phyloP scores from a whole-genome alignment of 1,140 invertebrate species.

The Euschistus heros region DNA sequence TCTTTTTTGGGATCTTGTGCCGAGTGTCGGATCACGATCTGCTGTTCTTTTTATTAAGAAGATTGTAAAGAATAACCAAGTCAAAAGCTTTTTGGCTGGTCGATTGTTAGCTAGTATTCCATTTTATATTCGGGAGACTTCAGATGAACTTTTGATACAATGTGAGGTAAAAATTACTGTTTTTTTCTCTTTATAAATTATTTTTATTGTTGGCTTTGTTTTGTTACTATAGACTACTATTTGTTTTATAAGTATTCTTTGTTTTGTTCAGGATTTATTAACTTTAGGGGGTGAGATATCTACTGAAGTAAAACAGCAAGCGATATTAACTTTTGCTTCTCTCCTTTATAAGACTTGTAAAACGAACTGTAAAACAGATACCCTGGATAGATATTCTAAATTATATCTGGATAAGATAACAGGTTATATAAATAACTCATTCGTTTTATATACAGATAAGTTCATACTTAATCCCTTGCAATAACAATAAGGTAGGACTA shows the following conservation, averaged over 20 bases:
- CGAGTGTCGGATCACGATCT: conserved; percentile 52
- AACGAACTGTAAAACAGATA: conserved; percentile 44
- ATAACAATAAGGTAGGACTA: too few species aligned
- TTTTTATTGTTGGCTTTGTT: neutral
- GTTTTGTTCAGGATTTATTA: conserved; percentile 39
- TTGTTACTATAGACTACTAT: neutral
- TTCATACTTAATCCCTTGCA: too few species aligned
- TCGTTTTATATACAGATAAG: too few species aligned
- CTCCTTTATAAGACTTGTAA: conserved; percentile 53
- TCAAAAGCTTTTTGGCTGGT: conserved; percentile 44
- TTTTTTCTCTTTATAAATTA: neutral
- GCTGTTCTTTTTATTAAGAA: conserved; percentile 50
- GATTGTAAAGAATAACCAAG: conserved; percentile 47
- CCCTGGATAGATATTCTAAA: conserved; percentile 56
- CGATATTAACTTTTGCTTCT: conserved; percentile 55
- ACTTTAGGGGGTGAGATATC: conserved; percentile 35
- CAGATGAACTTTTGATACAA: conserved; percentile 40
- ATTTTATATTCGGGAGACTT: conserved; percentile 44
- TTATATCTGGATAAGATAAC: conserved; percentile 53
- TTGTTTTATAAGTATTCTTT: neutral
- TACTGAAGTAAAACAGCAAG: conserved; percentile 49
- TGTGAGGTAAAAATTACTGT: conserved; percentile 29
- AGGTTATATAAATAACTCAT: conserved; percentile 33
- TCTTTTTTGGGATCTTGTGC: conserved; percentile 60
- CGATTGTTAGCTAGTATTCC: conserved; percentile 47